A percentile compares a stretch with the other conserved stretches of the same genome.
These are phyloP conservation scores for Onychostruthus taczanowskii DNA, from an alignment of 2,113 vertebrate genomes.

Conservation along the genomic window DNA sequence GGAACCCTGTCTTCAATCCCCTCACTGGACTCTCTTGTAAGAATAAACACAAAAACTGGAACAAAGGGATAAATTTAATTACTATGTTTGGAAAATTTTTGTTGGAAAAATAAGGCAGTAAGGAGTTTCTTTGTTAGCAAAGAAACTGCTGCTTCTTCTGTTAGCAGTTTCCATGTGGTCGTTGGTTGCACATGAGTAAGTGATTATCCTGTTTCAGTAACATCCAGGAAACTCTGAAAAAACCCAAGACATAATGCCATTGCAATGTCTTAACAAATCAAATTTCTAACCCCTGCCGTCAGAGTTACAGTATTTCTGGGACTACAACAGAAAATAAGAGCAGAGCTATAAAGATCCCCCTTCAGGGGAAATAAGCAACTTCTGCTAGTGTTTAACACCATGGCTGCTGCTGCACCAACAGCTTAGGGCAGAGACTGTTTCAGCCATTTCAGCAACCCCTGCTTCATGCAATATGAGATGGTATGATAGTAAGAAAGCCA, in stretches of 20 bases:
- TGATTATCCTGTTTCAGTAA: slow-evolving; percentile 47
- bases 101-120: slow-evolving; percentile 20
- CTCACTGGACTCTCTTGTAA: not conserved
- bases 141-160: not conserved
- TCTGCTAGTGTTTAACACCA: not conserved
- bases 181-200: slow-evolving; percentile 19
- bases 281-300: slow-evolving; percentile 32
- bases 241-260: slow-evolving; percentile 10
- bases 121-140: not conserved
- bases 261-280: slow-evolving; percentile 33
- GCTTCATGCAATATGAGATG: not conserved
- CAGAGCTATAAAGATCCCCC: not conserved
- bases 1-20: not conserved
- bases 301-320: not conserved
- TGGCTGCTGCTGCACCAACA: not conserved
- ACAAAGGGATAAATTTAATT: not conserved
- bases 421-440: not conserved
- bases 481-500: not conserved
- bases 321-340: not conserved
- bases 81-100: not conserved
- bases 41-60: not conserved
- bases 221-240: slow-evolving; percentile 47
- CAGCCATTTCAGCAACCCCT: not conserved
- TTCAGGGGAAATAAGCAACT: not conserved
- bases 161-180: not conserved